These are phyloP conservation scores for Nycteola revayana DNA, from an alignment of 2,888 invertebrate genomes.

Conservation along the genomic window DNA sequence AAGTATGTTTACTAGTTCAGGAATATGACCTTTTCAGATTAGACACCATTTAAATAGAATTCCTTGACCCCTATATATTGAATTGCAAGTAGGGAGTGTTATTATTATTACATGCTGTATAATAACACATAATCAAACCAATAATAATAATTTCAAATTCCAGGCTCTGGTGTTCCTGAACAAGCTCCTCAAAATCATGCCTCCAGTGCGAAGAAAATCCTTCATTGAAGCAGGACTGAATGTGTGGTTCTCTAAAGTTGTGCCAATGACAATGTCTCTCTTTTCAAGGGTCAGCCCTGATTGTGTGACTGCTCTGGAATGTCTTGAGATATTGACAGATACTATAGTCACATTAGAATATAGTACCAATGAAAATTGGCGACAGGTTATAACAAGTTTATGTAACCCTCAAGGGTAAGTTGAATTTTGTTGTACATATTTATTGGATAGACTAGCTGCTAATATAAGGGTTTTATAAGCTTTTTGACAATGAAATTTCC, in stretches of 20 bases:
- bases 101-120: too few species aligned
- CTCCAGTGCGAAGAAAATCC: constrained; percentile 47
- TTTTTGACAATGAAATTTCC: too few species aligned
- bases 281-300: constrained; percentile 7
- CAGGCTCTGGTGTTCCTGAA: constrained; percentile 38
- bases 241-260: constrained; percentile 72
- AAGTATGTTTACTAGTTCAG: too few species aligned
- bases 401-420: constrained; percentile 58
- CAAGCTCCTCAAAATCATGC: constrained; percentile 51
- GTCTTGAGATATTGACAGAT: constrained; percentile 66
- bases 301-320: constrained; percentile 31
- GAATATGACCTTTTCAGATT: too few species aligned
- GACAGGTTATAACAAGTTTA: constrained; percentile 54
- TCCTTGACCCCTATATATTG: too few species aligned
- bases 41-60: too few species aligned
- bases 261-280: constrained; percentile 61
- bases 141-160: too few species aligned
- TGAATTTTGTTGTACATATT: too few species aligned
- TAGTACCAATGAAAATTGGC: constrained; percentile 60
- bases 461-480: too few species aligned
- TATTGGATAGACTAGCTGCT: too few species aligned
- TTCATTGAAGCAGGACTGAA: constrained; percentile 62
- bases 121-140: too few species aligned
- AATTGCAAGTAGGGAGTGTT: too few species aligned
- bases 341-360: constrained; percentile 62